Base-by-base conservation (phyloP, 2,113 vertebrate species). In the Halcyon senegalensis region DNA sequence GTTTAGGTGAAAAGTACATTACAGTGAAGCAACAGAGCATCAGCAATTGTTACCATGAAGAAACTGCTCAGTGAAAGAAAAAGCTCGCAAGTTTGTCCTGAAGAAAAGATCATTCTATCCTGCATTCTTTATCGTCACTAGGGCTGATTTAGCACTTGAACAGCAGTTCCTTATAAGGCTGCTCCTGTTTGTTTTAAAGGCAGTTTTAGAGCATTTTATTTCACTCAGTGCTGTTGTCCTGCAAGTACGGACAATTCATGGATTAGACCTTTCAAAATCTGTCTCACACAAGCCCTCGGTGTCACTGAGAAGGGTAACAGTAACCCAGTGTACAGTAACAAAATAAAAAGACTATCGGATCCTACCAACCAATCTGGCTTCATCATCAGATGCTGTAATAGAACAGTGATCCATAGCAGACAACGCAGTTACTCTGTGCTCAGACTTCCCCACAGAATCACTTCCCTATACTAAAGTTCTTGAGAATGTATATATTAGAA, bases 401-500 rank as follows among this genome's bases (percentile, higher is more conserved):
- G 25, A 89, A 33, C 19, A 60, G 44, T 30, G 33, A 60, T 11
- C 21, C 59, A 23, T 17, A 58, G n/a, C 35, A 78, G 30, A 33
- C 11, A 35, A 31, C 3, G 23, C 30, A 72, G 39, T 60, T 50
- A 12, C 28, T 59, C 46, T 58, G 14, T 18, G 43, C 55, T 56
- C 63, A 20, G 6, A 35, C 21, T 30, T 27, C 17, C 68, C 11
- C 55, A 64, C 27, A 39, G 35, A n/a, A 56, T 31, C 44, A 5
- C 31, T 6, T 20, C 10, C 3, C n/a, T 37, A 51, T 20, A 6
- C 11, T 21, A 21, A 30, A 64, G 15, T 4, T 59, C 30, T 12
- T 13, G 28, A 63, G 13, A 72, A 46, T 51, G 50, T 2, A 19
- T 5, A 14, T 13, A 30, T 1, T 0, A 1, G 33, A 41, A 37